These are phyloP conservation scores for Rhinolophus sinicus DNA, from an alignment of 2,113 vertebrate species.

Conservation along the genomic window DNA sequence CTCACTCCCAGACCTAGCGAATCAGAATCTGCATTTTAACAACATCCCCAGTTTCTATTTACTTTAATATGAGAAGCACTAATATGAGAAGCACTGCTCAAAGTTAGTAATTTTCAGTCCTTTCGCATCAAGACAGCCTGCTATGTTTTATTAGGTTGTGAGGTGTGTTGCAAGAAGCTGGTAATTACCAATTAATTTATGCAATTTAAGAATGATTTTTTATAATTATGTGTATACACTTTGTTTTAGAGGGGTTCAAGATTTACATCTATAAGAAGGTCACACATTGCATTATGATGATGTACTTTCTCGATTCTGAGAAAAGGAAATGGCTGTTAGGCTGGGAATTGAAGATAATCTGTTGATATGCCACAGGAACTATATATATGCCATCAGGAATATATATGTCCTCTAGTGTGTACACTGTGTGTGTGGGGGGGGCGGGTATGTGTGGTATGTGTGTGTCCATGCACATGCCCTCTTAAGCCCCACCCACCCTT, in stretches of 20 bases:
- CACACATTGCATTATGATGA: neutral
- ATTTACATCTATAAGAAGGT: neutral
- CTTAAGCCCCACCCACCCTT: neutral
- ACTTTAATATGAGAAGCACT: neutral
- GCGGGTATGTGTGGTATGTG: too few relatives aligned
- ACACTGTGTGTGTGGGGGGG: neutral
- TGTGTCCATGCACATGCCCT: neutral
- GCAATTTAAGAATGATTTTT: neutral
- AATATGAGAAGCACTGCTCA: neutral
- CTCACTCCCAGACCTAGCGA: neutral
- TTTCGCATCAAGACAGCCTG: neutral
- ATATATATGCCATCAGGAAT: neutral
- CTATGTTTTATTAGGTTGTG: neutral
- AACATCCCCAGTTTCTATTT: neutral
- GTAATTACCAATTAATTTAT: neutral
- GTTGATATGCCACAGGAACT: neutral
- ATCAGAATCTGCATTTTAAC: neutral
- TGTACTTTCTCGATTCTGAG: neutral
- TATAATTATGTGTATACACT: neutral
- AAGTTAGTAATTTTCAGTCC: neutral
- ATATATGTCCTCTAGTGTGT: neutral
- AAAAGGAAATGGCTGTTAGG: constrained; percentile 2
- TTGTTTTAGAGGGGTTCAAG: neutral
- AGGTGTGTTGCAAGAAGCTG: neutral
- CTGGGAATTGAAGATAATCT: neutral